Evolutionary conservation across 30 jellyfish, hydroid and myxozoan species (phyloP), one percentile per base, ranked within the genome.

Genomic region (Pelagia noctiluca): DNA sequence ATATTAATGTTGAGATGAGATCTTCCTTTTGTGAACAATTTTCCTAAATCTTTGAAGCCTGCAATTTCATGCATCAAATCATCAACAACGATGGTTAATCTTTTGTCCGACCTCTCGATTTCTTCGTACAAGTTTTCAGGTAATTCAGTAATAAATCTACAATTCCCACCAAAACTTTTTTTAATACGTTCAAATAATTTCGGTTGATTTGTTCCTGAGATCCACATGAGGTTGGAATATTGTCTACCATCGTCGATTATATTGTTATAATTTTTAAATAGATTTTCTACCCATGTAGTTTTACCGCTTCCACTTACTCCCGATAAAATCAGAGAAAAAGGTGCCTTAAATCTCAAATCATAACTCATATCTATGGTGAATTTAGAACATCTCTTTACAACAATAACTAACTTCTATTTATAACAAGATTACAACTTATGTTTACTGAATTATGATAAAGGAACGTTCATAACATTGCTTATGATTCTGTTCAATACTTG

Each of bases 1-100:
- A 76, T 79, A 32, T 26, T 50, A 18, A 33, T 13, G 33, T 57
- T 33, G 49, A 76, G 50, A 0, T 76, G 87, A 2, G 80, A 49
- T 50, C 87, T 30, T 8, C 79, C 87, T 25, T 76, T 76, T 13
- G 87, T 76, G 81, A 25, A 76, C 35, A 76, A 33, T 76, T 76
- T 76, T n/a, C 78, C 61, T 1, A 76, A 23, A n/a, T 21, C 76
- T 2, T 18, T 3, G 10, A 2, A 11, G 23, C 21, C 52, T 5
- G 35, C 28, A 33, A 76, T 35, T 53, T 76, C 87, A 30, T 76
- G 87, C 87, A 76, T 76, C 23, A 76, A 33, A 31, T 76, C 80
- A 53, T 76, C 87, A 2, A 76, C 26, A 57, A 76, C 46, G 1
- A 76, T 53, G 21, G 63, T 52, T 13, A 29, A 26, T 12, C n/a